Evolutionary conservation across 1,140 invertebrate genomes (phyloP).

Genomic region (Drosophila parvula): DNA sequence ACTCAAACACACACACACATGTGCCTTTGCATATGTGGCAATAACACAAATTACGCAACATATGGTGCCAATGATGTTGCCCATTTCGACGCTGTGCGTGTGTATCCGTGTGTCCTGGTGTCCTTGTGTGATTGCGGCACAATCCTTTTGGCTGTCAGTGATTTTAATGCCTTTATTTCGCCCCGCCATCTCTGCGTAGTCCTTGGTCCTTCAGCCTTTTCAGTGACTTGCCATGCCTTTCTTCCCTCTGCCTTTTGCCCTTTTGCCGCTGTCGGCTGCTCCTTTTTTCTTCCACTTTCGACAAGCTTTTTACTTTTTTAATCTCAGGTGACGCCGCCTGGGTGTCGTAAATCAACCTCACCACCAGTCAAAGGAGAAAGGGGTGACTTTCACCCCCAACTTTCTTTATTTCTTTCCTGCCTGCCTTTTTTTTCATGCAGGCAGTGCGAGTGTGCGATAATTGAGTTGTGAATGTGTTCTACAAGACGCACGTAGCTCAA

Average conservation of each 20-base stretch:
- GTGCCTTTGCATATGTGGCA: slow-evolving; percentile 51
- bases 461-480: slow-evolving; percentile 76
- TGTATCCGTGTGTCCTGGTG: slow-evolving; percentile 7
- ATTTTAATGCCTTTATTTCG: slow-evolving; percentile 82
- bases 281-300: slow-evolving; percentile 65
- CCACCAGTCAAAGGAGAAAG: slow-evolving; percentile 56
- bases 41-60: slow-evolving; percentile 84
- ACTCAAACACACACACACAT: slow-evolving; percentile 19
- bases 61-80: slow-evolving; percentile 83
- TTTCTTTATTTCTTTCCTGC: background rate
- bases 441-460: slow-evolving; percentile 62
- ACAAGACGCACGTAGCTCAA: slow-evolving; percentile 27
- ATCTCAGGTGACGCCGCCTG: slow-evolving; percentile 84
- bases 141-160: slow-evolving; percentile 81
- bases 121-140: slow-evolving; percentile 63
- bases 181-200: slow-evolving; percentile 40
- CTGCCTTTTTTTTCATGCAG: background rate
- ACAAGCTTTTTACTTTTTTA: slow-evolving; percentile 83
- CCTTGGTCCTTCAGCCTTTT: slow-evolving; percentile 25
- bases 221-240: background rate
- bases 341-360: slow-evolving; percentile 82
- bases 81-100: slow-evolving; percentile 61
- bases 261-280: slow-evolving; percentile 46
- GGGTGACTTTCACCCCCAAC: slow-evolving; percentile 42
- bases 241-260: too few relatives aligned